Conservation (phyloP, 2,113 vertebrate genomes). For the Paradoxurus hermaphroditus region DNA sequence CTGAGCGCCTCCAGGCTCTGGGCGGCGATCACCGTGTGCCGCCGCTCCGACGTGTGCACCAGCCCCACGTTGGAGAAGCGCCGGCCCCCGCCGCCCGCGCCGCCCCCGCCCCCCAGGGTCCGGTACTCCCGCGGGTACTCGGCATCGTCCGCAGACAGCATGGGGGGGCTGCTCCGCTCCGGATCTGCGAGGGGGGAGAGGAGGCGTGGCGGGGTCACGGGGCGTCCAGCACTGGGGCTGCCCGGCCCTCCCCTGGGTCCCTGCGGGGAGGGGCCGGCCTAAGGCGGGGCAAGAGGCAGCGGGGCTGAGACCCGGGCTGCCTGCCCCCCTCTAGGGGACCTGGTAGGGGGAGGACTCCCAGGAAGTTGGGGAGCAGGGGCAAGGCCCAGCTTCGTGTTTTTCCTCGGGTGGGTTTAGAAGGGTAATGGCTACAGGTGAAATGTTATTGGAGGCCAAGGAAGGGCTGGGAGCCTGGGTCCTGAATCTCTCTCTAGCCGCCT, state of each 20-base stretch:
- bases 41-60: slow-evolving; percentile 97
- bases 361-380: neutral
- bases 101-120: slow-evolving; percentile 93
- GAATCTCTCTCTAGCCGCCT: neutral
- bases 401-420: neutral
- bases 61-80: slow-evolving; percentile 99
- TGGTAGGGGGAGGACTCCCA: too few relatives aligned
- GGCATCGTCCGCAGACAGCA: slow-evolving; percentile 98
- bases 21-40: slow-evolving; percentile 96
- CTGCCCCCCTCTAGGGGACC: neutral
- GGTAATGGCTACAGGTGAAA: neutral
- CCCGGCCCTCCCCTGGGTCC: neutral
- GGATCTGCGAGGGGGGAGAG: slow-evolving; percentile 86
- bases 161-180: slow-evolving; percentile 94
- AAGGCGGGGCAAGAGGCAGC: neutral
- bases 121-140: slow-evolving; percentile 98
- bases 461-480: neutral
- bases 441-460: neutral
- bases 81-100: slow-evolving; percentile 92
- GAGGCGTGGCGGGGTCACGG: slow-evolving; percentile 46
- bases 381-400: neutral
- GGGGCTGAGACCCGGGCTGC: neutral
- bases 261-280: neutral
- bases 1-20: slow-evolving; percentile 98
- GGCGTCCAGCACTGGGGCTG: neutral